Evolutionary conservation across 2,113 vertebrate genomes (phyloP), one percentile per base, ranked within the genome.

Genomic region (Malurus melanocephalus): DNA sequence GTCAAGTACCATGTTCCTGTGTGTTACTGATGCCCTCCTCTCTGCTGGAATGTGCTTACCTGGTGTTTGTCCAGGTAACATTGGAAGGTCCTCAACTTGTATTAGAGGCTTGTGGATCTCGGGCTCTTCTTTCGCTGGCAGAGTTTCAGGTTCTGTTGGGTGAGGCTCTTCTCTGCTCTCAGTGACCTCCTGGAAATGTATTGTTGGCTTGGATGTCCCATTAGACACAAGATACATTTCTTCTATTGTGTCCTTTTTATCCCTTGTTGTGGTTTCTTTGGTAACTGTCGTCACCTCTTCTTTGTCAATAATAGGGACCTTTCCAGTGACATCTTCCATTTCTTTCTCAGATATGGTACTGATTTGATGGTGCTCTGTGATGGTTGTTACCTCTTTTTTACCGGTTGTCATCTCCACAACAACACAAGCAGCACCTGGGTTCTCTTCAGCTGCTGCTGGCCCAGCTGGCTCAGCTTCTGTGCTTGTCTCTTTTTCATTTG

Each of bases 201-300:
- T 92, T 30, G 89, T 60, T 49, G 85, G 88, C 23, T 91, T 92
- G 61, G 92, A 88, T 65, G 90, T 95, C 48, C 94, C 92, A 8
- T 86, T 91, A 42, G 93, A 91, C 66, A 89, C 64, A 59, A 91
- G 45, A 80, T 90, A 81, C 86, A 89, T 93, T 80, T 95, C 95
- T 85, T 93, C 90, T 66, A 91, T 88, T 0, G 91, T 94, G 73
- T 95, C 95, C 66, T 95, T 95, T 81, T 94, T 89, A 26, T 80
- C 88, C 35, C 81, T 90, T 35, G 80, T 74, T 5, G 76, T 53
- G 30, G 82, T 92, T 66, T 93, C 93, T 84, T 62, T 81, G n/a
- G 62, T 68, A 38, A 49, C 68, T 68, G 93, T 73, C 5, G 60
- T 82, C 69, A 48, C 55, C 45, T 90, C 76, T 57, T 8, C 62